Conservation (phyloP, 2,113 vertebrate species). For the Calypte anna region DNA sequence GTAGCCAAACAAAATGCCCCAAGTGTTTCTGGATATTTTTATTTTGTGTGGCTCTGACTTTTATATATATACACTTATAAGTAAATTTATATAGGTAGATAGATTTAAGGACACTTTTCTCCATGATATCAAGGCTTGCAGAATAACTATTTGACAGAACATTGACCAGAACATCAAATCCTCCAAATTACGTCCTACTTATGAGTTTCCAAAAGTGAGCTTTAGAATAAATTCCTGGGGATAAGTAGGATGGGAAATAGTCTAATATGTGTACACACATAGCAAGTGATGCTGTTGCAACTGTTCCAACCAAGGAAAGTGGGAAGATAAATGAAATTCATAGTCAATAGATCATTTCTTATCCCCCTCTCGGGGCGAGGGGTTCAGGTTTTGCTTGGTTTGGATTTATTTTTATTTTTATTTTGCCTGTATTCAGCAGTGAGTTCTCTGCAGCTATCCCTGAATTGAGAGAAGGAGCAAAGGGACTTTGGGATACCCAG, state of each 20-base stretch:
- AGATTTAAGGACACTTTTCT: background rate
- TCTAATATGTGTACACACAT: slow-evolving; percentile 63
- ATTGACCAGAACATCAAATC: slow-evolving; percentile 72
- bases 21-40: background rate
- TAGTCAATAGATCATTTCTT: slow-evolving; percentile 57
- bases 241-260: slow-evolving; percentile 66
- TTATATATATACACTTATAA: background rate
- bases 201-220: slow-evolving; percentile 76
- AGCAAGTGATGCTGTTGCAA: slow-evolving; percentile 2
- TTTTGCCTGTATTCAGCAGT: background rate
- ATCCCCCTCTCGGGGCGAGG: slow-evolving; percentile 33
- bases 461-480: rapidly evolving
- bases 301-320: slow-evolving; percentile 35
- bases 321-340: slow-evolving; percentile 66
- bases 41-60: background rate
- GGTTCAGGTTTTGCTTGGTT: slow-evolving; percentile 45
- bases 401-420: background rate
- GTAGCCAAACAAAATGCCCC: background rate
- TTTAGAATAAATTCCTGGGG: slow-evolving; percentile 78
- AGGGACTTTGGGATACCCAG: background rate
- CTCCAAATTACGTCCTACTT: slow-evolving; percentile 73
- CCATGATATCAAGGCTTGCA: background rate
- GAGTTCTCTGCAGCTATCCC: background rate
- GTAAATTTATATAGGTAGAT: background rate
- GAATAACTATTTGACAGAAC: slow-evolving; percentile 52